A percentile compares a stretch with the other conserved stretches of the same genome.
These are phyloP conservation scores for Mus pahari DNA, from an alignment of 2,113 vertebrate genomes.

Conservation along the genomic window DNA sequence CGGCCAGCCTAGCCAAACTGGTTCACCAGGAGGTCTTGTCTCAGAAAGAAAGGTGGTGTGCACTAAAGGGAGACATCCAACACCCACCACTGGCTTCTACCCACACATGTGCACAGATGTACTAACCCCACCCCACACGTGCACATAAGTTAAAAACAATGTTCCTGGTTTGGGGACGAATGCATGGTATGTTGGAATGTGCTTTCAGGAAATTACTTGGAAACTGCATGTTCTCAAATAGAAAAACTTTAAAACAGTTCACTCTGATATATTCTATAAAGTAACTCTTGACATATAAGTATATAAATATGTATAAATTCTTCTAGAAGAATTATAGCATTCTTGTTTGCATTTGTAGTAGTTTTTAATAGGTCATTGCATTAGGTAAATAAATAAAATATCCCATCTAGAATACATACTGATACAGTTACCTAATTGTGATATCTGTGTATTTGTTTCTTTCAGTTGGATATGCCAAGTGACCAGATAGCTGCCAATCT, in stretches of 20 bases:
- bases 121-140: background rate
- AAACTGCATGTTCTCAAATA: constrained; percentile 41
- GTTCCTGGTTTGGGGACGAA: background rate
- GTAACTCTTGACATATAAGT: background rate
- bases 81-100: background rate
- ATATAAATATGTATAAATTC: background rate
- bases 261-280: constrained; percentile 5
- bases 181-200: background rate
- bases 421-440: background rate
- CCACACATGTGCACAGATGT: background rate
- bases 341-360: constrained; percentile 17
- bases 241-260: constrained; percentile 48
- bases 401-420: background rate
- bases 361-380: background rate
- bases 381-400: constrained; percentile 58
- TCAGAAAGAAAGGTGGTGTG: background rate
- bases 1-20: background rate
- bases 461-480: constrained; percentile 93
- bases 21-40: no score
- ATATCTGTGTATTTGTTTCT: constrained; percentile 6
- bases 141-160: constrained; percentile 29
- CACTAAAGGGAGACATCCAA: background rate
- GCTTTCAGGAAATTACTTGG: constrained; percentile 48
- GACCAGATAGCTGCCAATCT: constrained; percentile 93
- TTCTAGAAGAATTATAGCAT: background rate